These are phyloP conservation scores for Tethya wilhelma DNA, from an alignment of 37 sponge, comb jelly and placozoan species.

Conservation along the genomic window DNA sequence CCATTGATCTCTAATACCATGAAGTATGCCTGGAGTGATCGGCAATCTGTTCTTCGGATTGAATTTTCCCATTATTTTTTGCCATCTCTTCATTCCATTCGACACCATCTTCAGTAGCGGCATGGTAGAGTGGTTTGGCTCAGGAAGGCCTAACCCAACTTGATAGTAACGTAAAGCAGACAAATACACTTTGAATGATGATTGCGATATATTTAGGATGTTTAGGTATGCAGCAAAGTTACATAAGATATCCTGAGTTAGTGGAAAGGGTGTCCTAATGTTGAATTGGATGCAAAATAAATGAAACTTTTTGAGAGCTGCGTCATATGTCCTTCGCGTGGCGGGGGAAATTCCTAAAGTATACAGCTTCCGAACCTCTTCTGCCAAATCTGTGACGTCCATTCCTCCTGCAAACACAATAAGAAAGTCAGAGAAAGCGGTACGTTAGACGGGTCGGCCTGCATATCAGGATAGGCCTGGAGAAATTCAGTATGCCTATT, in stretches of 20 bases:
- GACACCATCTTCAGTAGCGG: conserved; percentile 43
- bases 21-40: conserved; percentile 42
- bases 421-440: background rate
- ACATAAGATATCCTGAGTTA: conserved; percentile 28
- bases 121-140: conserved; percentile 33
- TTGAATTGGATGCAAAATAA: conserved; percentile 34
- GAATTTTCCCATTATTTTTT: background rate
- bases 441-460: background rate
- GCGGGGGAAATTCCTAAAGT: conserved; percentile 40
- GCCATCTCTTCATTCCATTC: conserved; percentile 26
- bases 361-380: conserved; percentile 35
- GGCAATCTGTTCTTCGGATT: conserved; percentile 27
- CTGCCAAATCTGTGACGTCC: conserved; percentile 60
- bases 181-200: conserved; percentile 58
- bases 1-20: background rate
- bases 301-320: conserved; percentile 22
- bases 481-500: conserved; percentile 17
- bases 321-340: conserved; percentile 40
- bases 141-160: conserved; percentile 35
- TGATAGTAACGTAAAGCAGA: conserved; percentile 52
- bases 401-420: conserved; percentile 37
- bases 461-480: background rate
- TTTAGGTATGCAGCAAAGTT: conserved; percentile 41
- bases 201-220: conserved; percentile 8
- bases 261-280: conserved; percentile 41